Base-by-base conservation (phyloP, 2,113 vertebrate genomes). In the Xenus cinereus region DNA sequence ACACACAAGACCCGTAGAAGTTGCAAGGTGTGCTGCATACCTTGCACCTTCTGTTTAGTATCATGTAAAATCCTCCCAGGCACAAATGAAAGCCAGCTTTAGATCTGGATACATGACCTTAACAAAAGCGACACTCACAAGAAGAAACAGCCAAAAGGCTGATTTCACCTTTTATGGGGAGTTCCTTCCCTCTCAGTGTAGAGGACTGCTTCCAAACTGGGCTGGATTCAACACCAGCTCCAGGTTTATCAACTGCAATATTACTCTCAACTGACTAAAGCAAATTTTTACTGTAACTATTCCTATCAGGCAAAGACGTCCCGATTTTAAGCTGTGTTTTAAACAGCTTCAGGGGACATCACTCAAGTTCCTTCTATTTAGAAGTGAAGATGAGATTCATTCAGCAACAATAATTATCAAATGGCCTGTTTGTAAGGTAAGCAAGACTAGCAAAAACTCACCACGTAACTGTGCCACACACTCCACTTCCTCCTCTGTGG, bases 281-380 rank as follows among this genome's bases (percentile, higher is more conserved):
- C 8, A 21, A 87, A 79, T 27, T 96, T 91, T 83, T 73, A 59
- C 50, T 63, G n/a, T 21, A 90, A 60, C 43, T 88, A 33, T 56
- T 92, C 28, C 41, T 73, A 80, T 48, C 27, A 48, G 21, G n/a
- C 6, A 75, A 84, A 84, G 60, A 68, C 64, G 27, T 59, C 81
- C 27, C 27, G 75, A 69, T 32, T 77, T 64, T 74, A 66, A 64
- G 77, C 67, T 91, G 37, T 6, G 28, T 56, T 94, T 89, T 81
- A 81, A 96, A 92, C 60, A 91, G 60, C 62, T 82, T 66, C 74
- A 96, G 66, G 39, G 41, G 16, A 75, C 5, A 78, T 33, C 60
- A 75, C 43, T 96, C 43, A 78, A 68, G 37, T 60, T 72, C 22
- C 45, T 84, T 51, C 57, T 72, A 15, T 23, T 74, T 24, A 53